Conservation (phyloP, 1,140 invertebrate species). For the Camponotus pennsylvanicus region DNA sequence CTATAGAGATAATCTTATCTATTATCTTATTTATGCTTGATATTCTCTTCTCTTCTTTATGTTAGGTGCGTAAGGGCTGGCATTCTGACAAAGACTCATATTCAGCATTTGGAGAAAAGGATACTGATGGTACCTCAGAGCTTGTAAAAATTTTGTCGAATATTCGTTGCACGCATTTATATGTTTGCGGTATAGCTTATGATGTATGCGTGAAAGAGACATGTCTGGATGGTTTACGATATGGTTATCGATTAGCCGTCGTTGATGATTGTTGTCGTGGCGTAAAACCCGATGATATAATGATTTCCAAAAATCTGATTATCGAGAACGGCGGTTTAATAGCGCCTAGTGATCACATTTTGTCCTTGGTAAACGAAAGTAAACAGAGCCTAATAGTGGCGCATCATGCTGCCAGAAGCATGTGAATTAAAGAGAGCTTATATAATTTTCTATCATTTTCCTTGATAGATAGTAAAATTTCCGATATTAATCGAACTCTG, state of each 20-base stretch:
- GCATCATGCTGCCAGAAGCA: conserved; percentile 66
- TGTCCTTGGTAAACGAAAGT: conserved; percentile 87
- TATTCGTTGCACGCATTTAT: conserved; percentile 90
- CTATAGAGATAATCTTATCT: not conserved
- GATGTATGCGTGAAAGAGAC: conserved; percentile 93
- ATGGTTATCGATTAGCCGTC: conserved; percentile 90
- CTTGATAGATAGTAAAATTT: not conserved
- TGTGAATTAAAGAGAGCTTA: not conserved
- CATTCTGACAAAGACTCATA: conserved; percentile 92
- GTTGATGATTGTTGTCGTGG: conserved; percentile 91
- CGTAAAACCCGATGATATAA: conserved; percentile 87
- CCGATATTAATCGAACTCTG: not conserved
- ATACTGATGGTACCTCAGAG: conserved; percentile 87
- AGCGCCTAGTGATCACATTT: conserved; percentile 86
- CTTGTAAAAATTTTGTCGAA: conserved; percentile 88
- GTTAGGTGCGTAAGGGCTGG: conserved; percentile 90
- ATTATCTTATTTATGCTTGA: not conserved
- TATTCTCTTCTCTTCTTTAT: conserved; percentile 79
- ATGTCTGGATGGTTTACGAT: conserved; percentile 88
- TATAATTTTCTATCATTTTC: not conserved
- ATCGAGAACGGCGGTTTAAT: conserved; percentile 87
- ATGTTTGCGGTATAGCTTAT: conserved; percentile 92
- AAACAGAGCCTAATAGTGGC: conserved; percentile 88
- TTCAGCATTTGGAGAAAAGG: conserved; percentile 94
- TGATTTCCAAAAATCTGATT: conserved; percentile 86